Evolutionary conservation across 2,888 invertebrate genomes (phyloP).

Genomic region (Bimastos eiseni): DNA sequence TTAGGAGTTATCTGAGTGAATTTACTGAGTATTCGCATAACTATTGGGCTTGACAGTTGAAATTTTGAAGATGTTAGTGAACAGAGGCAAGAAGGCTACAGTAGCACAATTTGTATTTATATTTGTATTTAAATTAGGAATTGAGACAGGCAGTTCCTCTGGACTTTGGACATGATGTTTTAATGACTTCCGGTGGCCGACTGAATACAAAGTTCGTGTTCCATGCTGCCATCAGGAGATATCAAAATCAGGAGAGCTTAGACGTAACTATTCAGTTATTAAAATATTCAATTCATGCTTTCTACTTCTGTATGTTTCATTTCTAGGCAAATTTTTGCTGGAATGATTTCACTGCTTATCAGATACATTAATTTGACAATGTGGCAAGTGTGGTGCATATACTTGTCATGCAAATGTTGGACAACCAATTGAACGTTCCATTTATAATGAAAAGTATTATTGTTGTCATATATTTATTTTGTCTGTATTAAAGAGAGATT

Average conservation of each 20-base stretch:
- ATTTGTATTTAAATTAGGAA: slow-evolving; percentile 15
- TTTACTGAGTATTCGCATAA: background rate
- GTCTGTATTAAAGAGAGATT: too few species aligned
- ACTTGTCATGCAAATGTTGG: background rate
- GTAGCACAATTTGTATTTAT: background rate
- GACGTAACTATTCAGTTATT: background rate
- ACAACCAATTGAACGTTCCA: background rate
- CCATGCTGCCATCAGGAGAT: slow-evolving; percentile 20
- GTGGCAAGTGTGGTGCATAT: background rate
- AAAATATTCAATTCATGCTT: too few species aligned
- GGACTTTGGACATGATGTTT: slow-evolving; percentile 15
- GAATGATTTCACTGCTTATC: background rate
- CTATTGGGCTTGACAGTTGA: background rate
- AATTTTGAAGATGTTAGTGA: background rate
- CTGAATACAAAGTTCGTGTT: background rate
- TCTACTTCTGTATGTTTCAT: background rate
- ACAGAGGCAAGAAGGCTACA: background rate
- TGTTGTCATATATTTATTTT: background rate
- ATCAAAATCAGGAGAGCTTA: slow-evolving; percentile 2
- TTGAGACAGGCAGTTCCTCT: background rate
- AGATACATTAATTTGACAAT: background rate
- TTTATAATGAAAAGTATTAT: background rate
- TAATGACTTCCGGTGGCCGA: background rate
- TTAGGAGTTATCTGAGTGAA: background rate
- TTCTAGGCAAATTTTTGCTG: background rate